Base-by-base conservation (phyloP, 2,113 vertebrate species). In the Tyto alba region DNA sequence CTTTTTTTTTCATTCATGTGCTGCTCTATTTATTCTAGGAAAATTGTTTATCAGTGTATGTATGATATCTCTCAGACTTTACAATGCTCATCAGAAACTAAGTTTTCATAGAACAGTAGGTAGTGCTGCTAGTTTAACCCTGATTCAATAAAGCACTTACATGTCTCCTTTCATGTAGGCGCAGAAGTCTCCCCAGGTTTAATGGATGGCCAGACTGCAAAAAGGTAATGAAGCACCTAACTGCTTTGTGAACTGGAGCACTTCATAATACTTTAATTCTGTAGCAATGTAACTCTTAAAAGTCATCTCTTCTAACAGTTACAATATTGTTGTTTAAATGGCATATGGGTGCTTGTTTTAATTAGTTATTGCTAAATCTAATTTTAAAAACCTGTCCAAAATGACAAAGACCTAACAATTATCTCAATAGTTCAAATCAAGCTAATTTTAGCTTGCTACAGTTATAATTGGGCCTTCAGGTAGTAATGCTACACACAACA, bases 181-280 rank as follows among this genome's bases (percentile, higher is more conserved):
- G 2, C 43, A 80, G 23, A 73, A 43, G 17, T 52, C 26, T 78
- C 48, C 50, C 20, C 26, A 41, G 7, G 63, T 92, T 87, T 82
- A 92, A 89, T 19, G 36, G 85, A 91, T 75, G 73, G 63, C 56
- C 52, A 78, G 73, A 68, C 53, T n/a, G 64, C 59, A 87, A 71
- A 89, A 71, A 71, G 30, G 47, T 67, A 92, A 85, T 13, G 68
- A 96, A 96, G 56, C 34, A 81, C 63, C 55, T 21, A 34, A 87
- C 45, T 23, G 20, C 68, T 95, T 18, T 34, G 43, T 82, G 77
- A 95, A 75, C 48, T 76, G 69, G 34, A 79, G 40, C 48, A 87
- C 81, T 95, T 84, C 38, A 20, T 55, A 85, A 59, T 14, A 57
- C 30, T 75, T 89, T 27, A 87, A 78, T 91, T 95, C 89, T 1